Evolutionary conservation across 2,888 invertebrate species (phyloP), one percentile per base, ranked within the genome.

Genomic region (Erebia aethiops): DNA sequence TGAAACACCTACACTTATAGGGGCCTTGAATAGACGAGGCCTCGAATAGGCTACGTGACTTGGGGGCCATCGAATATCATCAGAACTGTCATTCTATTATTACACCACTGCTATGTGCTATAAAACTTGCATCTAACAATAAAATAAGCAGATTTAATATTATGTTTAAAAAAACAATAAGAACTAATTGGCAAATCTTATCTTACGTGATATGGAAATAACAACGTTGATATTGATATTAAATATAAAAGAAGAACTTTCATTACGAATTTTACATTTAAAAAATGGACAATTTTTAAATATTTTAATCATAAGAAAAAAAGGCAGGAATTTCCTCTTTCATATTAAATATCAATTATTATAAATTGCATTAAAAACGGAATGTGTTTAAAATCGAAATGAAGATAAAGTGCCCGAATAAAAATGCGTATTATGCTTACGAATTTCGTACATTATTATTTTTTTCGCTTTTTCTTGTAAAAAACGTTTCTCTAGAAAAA

Each of bases 101-200:
- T 21, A 62, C 13, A 7, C 11, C 49, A 62, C 62, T 26, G 62
- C 14, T 70, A 69, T 65, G 71, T 74, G 72, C 74, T 65, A 49
- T 41, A 58, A 67, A 58, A 67, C 56, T 57, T 66, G 66, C 52
- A 58, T 41, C 65, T 74, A 74, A 77, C 76, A 77, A 66, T 69
- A 69, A 72, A 67, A 72, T 62, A 69, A 69, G 57, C 69, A 61
- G 58, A 41, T 67, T 60, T 57, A 54, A 46, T 57, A 57, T 54
- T 46, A 41, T 65, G 16, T n/a, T 49, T 21, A 66, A 67, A 65
- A 54, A 67, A 67, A 67, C 66, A 67, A 67, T 60, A 60, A 61
- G 2, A 67, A 67, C 67, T 60, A 67, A 43, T 67, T 67, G 67
- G 67, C 67, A 67, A 57, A 67, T 67, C 52, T 61, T 61, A 60